A percentile compares a stretch with the other conserved stretches of the same genome.
Evolutionary conservation across 2,888 invertebrate genomes (phyloP).

Genomic region (Callinectes sapidus): DNA sequence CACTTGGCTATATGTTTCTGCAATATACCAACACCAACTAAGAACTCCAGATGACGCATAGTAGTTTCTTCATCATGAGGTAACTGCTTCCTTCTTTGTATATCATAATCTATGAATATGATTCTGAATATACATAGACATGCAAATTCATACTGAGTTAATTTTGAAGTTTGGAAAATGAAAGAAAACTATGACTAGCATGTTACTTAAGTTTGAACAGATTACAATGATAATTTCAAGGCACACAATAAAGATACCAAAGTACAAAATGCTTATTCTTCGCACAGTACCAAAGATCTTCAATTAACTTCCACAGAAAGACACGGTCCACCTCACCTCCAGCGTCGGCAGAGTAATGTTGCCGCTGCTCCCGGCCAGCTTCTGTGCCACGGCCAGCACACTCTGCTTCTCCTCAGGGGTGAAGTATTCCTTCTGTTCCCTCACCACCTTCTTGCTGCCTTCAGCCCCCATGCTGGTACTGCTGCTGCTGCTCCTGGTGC

Average conservation of each 20-base stretch:
- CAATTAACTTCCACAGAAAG: not conserved
- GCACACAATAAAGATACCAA: not conserved
- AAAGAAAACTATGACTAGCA: not conserved
- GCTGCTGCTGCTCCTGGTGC: not conserved
- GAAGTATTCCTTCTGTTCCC: conserved; percentile 43
- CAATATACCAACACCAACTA: not conserved
- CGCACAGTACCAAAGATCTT: not conserved
- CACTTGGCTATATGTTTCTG: conserved; percentile 56
- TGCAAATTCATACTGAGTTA: not conserved
- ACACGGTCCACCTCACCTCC: conserved; percentile 19
- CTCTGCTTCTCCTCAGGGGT: conserved; percentile 39
- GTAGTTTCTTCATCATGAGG: not conserved
- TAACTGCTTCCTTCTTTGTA: not conserved
- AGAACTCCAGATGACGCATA: not conserved
- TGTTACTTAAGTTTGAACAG: not conserved
- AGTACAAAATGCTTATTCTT: not conserved
- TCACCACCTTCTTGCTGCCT: conserved; percentile 36
- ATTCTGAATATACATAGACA: not conserved
- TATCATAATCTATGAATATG: not conserved
- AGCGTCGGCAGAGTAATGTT: not conserved
- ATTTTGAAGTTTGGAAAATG: not conserved
- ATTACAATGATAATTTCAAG: not conserved
- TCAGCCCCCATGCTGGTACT: conserved; percentile 22
- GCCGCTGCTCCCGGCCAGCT: conserved; percentile 23
- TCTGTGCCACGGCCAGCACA: conserved; percentile 18